A percentile compares a stretch with the other conserved stretches of the same genome.
Conservation (phyloP, 2,888 invertebrate species). For the Rosalia funebris region DNA sequence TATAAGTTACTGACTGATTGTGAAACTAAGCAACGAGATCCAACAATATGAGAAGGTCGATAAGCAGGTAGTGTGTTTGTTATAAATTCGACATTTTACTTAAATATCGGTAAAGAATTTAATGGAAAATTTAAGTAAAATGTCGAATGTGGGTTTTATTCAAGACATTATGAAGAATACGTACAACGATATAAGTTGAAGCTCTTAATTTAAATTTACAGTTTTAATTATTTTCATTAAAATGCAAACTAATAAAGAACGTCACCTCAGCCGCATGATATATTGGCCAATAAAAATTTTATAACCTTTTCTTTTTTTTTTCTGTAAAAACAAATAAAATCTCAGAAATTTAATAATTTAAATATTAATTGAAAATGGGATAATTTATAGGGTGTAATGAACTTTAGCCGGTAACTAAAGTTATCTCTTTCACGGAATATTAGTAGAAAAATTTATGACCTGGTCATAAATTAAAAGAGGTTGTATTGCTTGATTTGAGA, state of each 20-base stretch:
- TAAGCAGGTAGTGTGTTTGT: too few species aligned
- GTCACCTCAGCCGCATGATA: neutral
- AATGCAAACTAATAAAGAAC: neutral
- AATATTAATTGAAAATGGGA: slow-evolving; percentile 12
- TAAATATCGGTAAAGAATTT: too few species aligned
- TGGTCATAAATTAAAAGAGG: slow-evolving; percentile 7
- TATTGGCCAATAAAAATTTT: slow-evolving; percentile 3
- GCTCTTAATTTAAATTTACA: neutral
- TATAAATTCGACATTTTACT: too few species aligned
- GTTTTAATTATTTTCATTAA: slow-evolving; percentile 1
- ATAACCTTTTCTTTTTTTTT: neutral
- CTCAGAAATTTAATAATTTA: slow-evolving; percentile 3
- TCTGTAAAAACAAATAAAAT: slow-evolving; percentile 12
- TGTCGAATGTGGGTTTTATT: too few species aligned
- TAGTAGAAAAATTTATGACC: slow-evolving; percentile 16
- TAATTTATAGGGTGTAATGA: slow-evolving; percentile 10
- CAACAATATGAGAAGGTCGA: too few species aligned
- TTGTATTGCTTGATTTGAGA: neutral
- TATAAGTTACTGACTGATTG: too few species aligned
- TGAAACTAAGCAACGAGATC: too few species aligned
- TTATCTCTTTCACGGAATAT: slow-evolving; percentile 7
- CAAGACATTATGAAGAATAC: too few species aligned
- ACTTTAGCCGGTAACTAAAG: neutral
- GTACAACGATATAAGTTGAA: too few species aligned
- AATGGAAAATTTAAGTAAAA: too few species aligned